These are phyloP conservation scores for Connochaetes taurinus DNA, from an alignment of 2,113 vertebrate genomes.

Conservation along the genomic window DNA sequence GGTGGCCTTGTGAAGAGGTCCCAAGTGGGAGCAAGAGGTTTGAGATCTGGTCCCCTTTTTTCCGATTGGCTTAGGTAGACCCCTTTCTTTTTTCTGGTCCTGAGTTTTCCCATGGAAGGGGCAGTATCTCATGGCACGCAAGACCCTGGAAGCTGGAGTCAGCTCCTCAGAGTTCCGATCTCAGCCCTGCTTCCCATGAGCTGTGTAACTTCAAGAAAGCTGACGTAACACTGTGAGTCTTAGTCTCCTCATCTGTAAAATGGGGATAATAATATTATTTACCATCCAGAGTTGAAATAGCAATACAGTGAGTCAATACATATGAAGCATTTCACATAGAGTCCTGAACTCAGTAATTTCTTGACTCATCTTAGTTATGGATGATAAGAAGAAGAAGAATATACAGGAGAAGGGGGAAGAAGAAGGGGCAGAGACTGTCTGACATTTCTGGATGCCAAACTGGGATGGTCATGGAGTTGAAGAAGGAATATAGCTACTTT, in stretches of 20 bases:
- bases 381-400: not conserved
- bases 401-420: not conserved
- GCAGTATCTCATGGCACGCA: not conserved
- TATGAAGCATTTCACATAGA: not conserved
- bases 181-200: not conserved
- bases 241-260: not conserved
- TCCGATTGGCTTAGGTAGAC: not conserved
- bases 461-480: not conserved
- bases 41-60: not conserved
- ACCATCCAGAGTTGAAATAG: not conserved
- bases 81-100: not conserved
- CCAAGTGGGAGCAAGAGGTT: not conserved
- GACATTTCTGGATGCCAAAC: not conserved
- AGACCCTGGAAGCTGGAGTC: not conserved
- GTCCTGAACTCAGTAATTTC: not conserved
- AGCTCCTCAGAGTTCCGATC: accelerated
- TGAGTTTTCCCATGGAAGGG: not conserved
- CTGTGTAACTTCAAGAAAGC: not conserved
- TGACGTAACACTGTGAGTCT: not conserved
- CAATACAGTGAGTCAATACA: not conserved
- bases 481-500: not conserved
- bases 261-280: not conserved
- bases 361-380: not conserved
- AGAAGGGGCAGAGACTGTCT: not conserved
- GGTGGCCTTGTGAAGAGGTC: not conserved